Percentiles rank a stretch among this genome's conserved stretches.
Conservation (phyloP, 1,140 invertebrate genomes). For the Pentalonia nigronervosa region DNA sequence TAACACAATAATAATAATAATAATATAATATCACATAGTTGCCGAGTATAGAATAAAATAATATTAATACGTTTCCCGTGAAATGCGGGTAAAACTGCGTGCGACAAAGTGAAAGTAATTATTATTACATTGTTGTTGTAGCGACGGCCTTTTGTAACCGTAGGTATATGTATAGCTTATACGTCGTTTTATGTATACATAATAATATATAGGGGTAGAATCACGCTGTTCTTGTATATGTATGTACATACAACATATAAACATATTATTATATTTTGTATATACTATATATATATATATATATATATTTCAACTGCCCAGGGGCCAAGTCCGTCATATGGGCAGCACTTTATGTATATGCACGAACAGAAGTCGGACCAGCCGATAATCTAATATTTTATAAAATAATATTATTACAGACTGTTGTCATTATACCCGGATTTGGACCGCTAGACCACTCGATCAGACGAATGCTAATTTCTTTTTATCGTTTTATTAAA, state of each 20-base stretch:
- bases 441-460: neutral
- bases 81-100: conserved; percentile 23
- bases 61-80: neutral
- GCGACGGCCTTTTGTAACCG: neutral
- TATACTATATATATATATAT: neutral
- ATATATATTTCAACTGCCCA: neutral
- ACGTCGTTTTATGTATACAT: too few relatives aligned
- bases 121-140: conserved; percentile 11
- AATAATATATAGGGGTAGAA: neutral
- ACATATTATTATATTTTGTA: too few relatives aligned
- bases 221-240: neutral
- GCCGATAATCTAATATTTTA: neutral
- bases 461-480: neutral
- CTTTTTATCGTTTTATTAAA: neutral
- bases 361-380: neutral
- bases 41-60: neutral
- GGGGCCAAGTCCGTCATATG: neutral
- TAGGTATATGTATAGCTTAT: neutral
- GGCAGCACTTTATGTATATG: neutral
- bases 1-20: conserved; percentile 18
- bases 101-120: conserved; percentile 45
- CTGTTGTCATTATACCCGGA: neutral
- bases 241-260: neutral
- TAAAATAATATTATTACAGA: neutral
- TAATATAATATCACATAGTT: conserved; percentile 11